A percentile compares a stretch with the other conserved stretches of the same genome.
These are phyloP conservation scores for Lasiommata megera DNA, from an alignment of 2,888 invertebrate species.

Conservation along the genomic window DNA sequence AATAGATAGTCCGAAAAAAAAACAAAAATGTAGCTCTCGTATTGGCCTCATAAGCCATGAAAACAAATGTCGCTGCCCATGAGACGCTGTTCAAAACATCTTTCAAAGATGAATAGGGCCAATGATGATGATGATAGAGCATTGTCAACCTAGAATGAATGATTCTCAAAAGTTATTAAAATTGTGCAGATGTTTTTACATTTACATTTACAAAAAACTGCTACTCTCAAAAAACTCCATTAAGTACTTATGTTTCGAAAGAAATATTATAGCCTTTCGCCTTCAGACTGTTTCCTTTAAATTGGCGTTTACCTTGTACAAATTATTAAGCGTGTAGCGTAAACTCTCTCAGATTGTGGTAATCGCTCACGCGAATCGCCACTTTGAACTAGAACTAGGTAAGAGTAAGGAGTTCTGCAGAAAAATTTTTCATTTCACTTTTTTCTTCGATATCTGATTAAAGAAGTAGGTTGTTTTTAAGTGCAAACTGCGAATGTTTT, in stretches of 20 bases:
- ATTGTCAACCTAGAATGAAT: too few species aligned
- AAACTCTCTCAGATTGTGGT: constrained; percentile 42
- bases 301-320: constrained; percentile 21
- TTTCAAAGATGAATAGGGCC: too few species aligned
- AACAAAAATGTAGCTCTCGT: too few species aligned
- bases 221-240: background rate
- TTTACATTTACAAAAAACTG: background rate
- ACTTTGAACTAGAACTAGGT: constrained; percentile 51
- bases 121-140: too few species aligned
- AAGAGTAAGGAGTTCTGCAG: constrained; percentile 26
- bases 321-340: constrained; percentile 39
- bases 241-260: background rate
- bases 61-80: too few species aligned
- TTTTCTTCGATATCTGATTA: background rate
- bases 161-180: too few species aligned
- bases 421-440: constrained; percentile 18
- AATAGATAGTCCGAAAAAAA: too few species aligned
- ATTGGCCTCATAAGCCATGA: too few species aligned
- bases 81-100: too few species aligned
- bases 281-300: constrained; percentile 10
- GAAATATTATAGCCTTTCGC: constrained; percentile 2
- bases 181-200: too few species aligned
- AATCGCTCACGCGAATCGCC: constrained; percentile 60
- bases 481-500: background rate
- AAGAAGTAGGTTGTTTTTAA: background rate